phyloP scores from a whole-genome alignment of 2,888 invertebrate species.

The Imbricaverruca yamaguchii region DNA sequence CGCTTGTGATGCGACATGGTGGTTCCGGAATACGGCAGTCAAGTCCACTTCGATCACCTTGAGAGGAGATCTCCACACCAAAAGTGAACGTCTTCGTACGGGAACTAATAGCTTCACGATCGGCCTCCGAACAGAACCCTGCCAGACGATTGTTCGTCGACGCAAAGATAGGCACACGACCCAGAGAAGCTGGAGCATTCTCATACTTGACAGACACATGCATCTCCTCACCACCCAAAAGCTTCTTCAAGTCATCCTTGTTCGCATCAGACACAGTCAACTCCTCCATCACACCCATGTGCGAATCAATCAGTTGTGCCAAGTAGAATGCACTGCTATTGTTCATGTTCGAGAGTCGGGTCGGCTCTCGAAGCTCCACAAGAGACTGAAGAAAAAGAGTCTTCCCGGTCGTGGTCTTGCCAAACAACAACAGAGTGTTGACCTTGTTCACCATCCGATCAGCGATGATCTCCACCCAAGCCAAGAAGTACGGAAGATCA shows the following conservation, averaged over 20 bases:
- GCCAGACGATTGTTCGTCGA: neutral
- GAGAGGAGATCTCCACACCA: neutral
- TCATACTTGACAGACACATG: neutral
- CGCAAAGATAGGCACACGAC: neutral
- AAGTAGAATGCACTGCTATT: neutral
- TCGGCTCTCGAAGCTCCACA: neutral
- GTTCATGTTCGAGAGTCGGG: neutral
- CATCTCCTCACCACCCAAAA: neutral
- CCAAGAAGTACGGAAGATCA: neutral
- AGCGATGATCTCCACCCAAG: neutral
- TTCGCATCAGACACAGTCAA: neutral
- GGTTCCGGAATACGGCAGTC: neutral
- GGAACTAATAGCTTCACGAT: neutral
- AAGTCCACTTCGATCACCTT: neutral
- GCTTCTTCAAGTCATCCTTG: neutral
- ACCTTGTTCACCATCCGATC: neutral
- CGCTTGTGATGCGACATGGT: neutral
- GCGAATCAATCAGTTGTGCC: neutral
- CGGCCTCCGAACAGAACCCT: neutral
- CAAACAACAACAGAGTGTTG: neutral
- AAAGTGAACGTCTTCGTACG: neutral
- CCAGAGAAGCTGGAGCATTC: neutral
- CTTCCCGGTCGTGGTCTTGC: neutral
- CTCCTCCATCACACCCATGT: conserved; percentile 1
- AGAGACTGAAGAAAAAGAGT: neutral